Evolutionary conservation across 2,797 vertebrate species (phyloP), one percentile per base, ranked within the genome.

Genomic region (Artibeus jamaicensis): DNA sequence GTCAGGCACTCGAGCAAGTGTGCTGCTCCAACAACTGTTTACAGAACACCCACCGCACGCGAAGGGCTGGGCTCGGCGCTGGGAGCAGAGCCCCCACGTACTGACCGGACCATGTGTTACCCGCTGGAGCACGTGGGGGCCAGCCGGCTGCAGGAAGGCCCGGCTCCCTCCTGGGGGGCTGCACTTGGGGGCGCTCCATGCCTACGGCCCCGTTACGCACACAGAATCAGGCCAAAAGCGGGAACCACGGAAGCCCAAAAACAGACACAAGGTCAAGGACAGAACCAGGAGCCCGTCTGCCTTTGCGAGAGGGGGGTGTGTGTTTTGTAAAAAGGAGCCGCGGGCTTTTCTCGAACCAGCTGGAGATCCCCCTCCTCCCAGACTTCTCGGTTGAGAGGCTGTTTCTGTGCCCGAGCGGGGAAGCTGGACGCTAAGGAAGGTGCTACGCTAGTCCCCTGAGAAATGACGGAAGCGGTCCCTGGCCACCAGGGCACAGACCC

Each of bases 41-140:
- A 16, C 11, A 1, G 71, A 65, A 34, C 65, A 57, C 48, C 48
- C 10, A 8, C 68, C 4, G 10, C 3, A 1, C 0, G 62, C 16
- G 24, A 32, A 68, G 55, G 9, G 1, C 53, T 0, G 4, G 0
- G 32, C 46, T 21, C 4, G 65, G 70, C 3, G 14, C 74, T 6
- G 15, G 55, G 67, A 86, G 77, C 55, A 1, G 59, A 42, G 57
- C 16, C 39, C 0, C 24, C 44, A 21, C 4, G 7, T 5, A 2
- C 24, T 44, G 24, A 87, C 2, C 1, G 7, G 29, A 39, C 21
- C 16, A 0, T 0, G 22, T 3, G 2, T 24, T 37, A 5, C 1
- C 12, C 10, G 2, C 37, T 8, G 19, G 70, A 44, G 83, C 34
- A 5, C 0, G 0, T 0, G 5, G 29, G 29, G 68, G 48, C 2